Conservation (phyloP, 2,888 invertebrate species). For the Atethmia centrago region DNA sequence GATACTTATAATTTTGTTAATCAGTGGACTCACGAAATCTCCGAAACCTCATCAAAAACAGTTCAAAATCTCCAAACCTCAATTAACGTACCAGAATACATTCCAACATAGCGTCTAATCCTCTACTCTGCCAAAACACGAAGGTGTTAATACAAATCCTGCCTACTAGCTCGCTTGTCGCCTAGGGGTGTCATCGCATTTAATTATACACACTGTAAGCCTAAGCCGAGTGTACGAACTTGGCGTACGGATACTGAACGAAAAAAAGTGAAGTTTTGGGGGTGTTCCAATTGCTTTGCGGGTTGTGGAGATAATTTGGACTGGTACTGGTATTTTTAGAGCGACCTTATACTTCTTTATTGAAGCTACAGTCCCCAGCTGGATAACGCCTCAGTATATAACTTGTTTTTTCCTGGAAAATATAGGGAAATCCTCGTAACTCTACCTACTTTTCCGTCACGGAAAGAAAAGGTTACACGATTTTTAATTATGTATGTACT, state of each 20-base stretch:
- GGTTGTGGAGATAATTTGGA: background rate
- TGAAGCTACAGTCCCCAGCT: background rate
- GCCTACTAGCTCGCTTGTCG: constrained; percentile 38
- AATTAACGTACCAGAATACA: constrained; percentile 38
- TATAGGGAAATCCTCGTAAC: background rate
- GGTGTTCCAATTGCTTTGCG: background rate
- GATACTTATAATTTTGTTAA: background rate
- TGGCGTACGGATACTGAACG: constrained; percentile 49
- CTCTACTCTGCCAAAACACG: constrained; percentile 47
- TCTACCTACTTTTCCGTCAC: background rate
- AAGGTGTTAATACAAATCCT: constrained; percentile 60
- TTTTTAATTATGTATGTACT: background rate
- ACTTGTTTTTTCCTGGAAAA: background rate
- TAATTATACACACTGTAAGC: constrained; percentile 62
- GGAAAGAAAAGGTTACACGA: background rate
- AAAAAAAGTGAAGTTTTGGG: constrained; percentile 25
- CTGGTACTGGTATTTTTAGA: background rate
- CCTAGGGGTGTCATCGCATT: constrained; percentile 61
- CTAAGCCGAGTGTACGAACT: constrained; percentile 56
- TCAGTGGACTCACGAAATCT: background rate
- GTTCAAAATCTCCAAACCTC: constrained; percentile 18
- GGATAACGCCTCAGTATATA: background rate
- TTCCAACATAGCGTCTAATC: constrained; percentile 48
- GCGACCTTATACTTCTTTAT: background rate
- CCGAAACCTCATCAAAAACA: background rate